phyloP scores from a whole-genome alignment of 2,797 vertebrate species.

The Eupleurogrammus muticus region DNA sequence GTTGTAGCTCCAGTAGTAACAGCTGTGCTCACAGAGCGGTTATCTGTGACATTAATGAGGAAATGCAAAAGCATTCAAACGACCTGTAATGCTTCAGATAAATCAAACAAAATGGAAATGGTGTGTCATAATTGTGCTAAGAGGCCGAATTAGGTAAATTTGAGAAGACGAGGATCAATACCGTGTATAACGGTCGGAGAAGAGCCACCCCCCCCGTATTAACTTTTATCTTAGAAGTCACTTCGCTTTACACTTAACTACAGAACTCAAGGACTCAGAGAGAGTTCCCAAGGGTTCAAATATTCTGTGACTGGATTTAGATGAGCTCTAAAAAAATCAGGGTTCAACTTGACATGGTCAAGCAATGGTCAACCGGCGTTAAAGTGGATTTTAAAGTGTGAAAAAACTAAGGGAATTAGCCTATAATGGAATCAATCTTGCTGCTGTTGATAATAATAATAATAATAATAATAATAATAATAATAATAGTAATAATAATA shows the following conservation, averaged over 20 bases:
- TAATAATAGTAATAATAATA: too few species aligned
- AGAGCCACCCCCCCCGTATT: constrained; percentile 21
- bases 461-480: too few species aligned
- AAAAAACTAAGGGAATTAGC: background rate
- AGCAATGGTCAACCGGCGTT: constrained; percentile 9
- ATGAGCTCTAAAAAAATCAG: constrained; percentile 28
- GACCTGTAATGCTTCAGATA: constrained; percentile 1
- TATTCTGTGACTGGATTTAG: constrained; percentile 32
- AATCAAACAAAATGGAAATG: constrained; percentile 28
- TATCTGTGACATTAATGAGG: constrained; percentile 33
- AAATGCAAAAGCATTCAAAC: constrained; percentile 62
- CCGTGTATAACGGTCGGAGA: too few species aligned
- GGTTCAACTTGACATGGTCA: constrained; percentile 24
- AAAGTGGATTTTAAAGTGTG: background rate
- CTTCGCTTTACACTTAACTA: background rate
- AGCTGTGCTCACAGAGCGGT: background rate
- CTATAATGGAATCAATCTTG: background rate
- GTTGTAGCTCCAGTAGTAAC: constrained; percentile 5
- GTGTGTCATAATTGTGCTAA: background rate
- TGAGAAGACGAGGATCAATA: background rate
- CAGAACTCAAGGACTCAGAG: constrained; percentile 13
- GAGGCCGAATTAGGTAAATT: constrained; percentile 15
- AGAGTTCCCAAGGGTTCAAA: constrained; percentile 17
- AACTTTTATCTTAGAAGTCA: background rate
- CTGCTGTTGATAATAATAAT: too few species aligned